Evolutionary conservation across 2,797 vertebrate genomes (phyloP), one percentile per base, ranked within the genome.

Genomic region (Hyperoplus lanceolatus): DNA sequence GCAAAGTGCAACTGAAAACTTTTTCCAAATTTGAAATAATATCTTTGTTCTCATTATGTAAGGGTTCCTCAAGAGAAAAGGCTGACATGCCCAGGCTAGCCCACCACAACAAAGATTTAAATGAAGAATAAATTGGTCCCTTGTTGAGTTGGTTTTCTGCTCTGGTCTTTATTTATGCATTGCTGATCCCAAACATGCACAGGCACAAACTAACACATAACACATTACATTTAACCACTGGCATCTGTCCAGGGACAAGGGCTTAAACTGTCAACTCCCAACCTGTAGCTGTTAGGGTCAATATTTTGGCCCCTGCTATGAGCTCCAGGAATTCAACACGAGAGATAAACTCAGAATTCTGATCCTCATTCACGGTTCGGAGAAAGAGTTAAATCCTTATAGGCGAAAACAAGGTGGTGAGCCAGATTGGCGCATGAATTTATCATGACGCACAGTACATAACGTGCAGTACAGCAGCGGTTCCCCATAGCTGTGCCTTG

Each of bases 161-260:
- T 56, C 73, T 49, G 18, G 43, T 66, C 50, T 29, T 58, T 39
- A 59, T 60, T 75, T 39, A 59, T 68, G 18, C 63, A 79, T 80
- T 21, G 11, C 13, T 66, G 67, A 68, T 48, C 68, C 58, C 53
- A 64, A 58, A 83, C 62, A 55, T 41, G 13, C 10, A 43, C 43
- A 57, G 29, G 29, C 49, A 56, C n/a, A 69, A 13, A 50, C 41
- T 56, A 29, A 57, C 8, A 72, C 11, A 70, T 3, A 13, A 51
- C 48, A 64, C 66, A 75, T 8, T 16, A 4, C 39, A 46, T 12
- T 41, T 3, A 61, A 42, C 66, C 43, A 64, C 21, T 73, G 43
- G 68, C 42, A 61, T 67, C 74, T 61, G 46, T 76, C n/a, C 43
- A 3, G 46, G 3, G 62, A 13, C 50, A 29, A 60, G 18, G 18